A percentile compares a stretch with the other conserved stretches of the same genome.
These are phyloP conservation scores for Porites rus DNA, from an alignment of 92 coral and sea anemone species.

Conservation along the genomic window DNA sequence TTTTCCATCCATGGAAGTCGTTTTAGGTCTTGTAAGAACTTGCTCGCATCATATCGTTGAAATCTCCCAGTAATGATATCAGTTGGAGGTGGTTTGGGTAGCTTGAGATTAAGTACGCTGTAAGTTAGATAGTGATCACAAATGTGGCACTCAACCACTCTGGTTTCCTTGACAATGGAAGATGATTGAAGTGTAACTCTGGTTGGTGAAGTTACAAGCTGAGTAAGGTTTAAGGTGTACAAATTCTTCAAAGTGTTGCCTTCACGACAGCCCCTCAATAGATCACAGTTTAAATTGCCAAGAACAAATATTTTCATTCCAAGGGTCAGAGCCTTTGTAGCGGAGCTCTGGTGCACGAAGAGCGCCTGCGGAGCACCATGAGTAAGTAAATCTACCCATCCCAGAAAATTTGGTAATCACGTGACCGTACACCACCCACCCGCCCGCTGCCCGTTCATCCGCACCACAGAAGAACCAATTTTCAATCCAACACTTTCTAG, in stretches of 20 bases:
- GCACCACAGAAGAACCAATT: too few relatives aligned
- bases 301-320: slow-evolving; percentile 53
- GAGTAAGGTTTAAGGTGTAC: slow-evolving; percentile 49
- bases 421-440: too few relatives aligned
- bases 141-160: slow-evolving; percentile 54
- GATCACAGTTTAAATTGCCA: slow-evolving; percentile 53
- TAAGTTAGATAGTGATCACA: slow-evolving; percentile 48
- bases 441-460: too few relatives aligned
- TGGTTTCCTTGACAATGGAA: slow-evolving; percentile 43
- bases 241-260: slow-evolving; percentile 41
- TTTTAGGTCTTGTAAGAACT: too few relatives aligned
- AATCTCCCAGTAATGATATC: background rate
- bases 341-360: too few relatives aligned
- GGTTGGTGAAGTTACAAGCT: slow-evolving; percentile 54
- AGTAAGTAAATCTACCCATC: too few relatives aligned
- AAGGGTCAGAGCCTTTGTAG: slow-evolving; percentile 35
- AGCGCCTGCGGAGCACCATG: too few relatives aligned
- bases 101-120: background rate
- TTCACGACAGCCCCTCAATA: slow-evolving; percentile 38
- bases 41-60: background rate
- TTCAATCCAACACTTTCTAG: too few relatives aligned
- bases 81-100: too few relatives aligned
- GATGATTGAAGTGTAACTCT: slow-evolving; percentile 47
- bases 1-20: slow-evolving; percentile 49
- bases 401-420: too few relatives aligned